Evolutionary conservation across 2,888 invertebrate genomes (phyloP).

Genomic region (Mythimna vitellina): DNA sequence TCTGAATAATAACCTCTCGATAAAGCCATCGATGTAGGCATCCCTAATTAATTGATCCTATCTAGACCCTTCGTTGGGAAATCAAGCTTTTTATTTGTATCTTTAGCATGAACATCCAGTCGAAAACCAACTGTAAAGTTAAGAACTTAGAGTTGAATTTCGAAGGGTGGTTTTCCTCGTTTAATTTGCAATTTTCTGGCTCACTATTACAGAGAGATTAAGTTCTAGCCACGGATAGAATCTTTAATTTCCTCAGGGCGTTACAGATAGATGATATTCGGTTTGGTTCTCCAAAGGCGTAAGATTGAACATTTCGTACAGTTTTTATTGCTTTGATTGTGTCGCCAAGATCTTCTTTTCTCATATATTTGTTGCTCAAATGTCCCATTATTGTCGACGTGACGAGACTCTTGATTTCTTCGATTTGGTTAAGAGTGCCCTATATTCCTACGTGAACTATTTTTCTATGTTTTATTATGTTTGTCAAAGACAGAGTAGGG

Average conservation of each 20-base stretch:
- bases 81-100: conserved; percentile 84
- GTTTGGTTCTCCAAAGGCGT: conserved; percentile 71
- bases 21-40: conserved; percentile 78
- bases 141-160: conserved; percentile 56
- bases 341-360: conserved; percentile 32
- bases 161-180: conserved; percentile 52
- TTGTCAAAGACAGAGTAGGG: background rate
- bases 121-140: conserved; percentile 61
- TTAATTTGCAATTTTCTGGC: conserved; percentile 89
- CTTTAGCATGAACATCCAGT: conserved; percentile 43
- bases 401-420: conserved; percentile 36
- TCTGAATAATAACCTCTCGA: conserved; percentile 69
- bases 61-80: conserved; percentile 78
- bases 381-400: conserved; percentile 58
- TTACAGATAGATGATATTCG: conserved; percentile 79
- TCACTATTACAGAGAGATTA: conserved; percentile 87
- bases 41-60: conserved; percentile 86
- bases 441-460: background rate
- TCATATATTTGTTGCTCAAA: conserved; percentile 47
- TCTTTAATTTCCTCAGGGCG: conserved; percentile 89
- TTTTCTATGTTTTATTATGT: background rate
- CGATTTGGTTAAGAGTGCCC: conserved; percentile 20
- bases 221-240: conserved; percentile 87
- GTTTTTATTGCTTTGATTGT: conserved; percentile 62
- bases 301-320: conserved; percentile 63